phyloP scores from a whole-genome alignment of 2,113 vertebrate genomes.

The Sminthopsis crassicaudata region DNA sequence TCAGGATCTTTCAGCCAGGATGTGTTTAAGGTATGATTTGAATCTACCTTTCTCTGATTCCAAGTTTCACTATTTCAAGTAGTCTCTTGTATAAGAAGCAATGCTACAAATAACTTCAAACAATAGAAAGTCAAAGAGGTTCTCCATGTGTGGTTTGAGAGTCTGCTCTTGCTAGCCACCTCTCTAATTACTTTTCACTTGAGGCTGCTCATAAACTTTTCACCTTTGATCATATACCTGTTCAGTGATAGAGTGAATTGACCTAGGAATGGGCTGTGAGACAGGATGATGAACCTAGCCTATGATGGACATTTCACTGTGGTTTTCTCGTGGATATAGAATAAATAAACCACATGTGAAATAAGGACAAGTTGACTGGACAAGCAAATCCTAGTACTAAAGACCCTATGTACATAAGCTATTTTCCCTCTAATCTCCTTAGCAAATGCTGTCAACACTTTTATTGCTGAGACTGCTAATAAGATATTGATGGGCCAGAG shows the following conservation, averaged over 20 bases:
- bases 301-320: slow-evolving; percentile 3
- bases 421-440: slow-evolving; percentile 16
- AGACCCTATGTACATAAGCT: neutral
- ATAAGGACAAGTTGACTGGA: slow-evolving; percentile 48
- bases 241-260: neutral
- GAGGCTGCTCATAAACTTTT: neutral
- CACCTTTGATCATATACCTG: neutral
- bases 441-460: neutral
- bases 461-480: slow-evolving; percentile 40
- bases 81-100: neutral
- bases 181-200: neutral
- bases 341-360: neutral
- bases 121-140: neutral
- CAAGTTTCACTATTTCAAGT: neutral
- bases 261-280: neutral
- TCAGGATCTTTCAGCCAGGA: neutral
- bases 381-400: slow-evolving; percentile 29
- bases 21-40: neutral
- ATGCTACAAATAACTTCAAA: neutral
- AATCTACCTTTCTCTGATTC: neutral
- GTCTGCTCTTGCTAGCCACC: neutral
- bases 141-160: no score
- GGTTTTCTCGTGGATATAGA: slow-evolving; percentile 17
- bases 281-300: neutral
- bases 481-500: neutral